Evolutionary conservation across 1,140 invertebrate genomes (phyloP).

Genomic region (Paraescarpia echinospica): DNA sequence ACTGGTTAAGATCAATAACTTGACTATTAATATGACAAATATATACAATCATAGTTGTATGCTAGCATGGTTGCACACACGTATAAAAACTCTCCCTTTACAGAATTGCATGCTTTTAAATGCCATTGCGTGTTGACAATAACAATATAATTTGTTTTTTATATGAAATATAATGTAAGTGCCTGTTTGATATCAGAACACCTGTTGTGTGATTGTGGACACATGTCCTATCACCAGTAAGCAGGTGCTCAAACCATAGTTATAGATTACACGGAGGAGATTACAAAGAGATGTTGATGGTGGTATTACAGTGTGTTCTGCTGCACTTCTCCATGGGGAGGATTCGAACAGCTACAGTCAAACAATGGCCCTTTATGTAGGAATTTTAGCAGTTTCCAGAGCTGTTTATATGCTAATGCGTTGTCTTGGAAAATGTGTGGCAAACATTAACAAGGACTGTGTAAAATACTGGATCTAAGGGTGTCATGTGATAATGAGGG

Average conservation of each 20-base stretch:
- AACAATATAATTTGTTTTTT: too few relatives aligned
- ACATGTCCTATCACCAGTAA: too few relatives aligned
- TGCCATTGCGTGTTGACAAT: too few relatives aligned
- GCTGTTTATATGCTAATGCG: neutral
- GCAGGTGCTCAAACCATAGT: neutral
- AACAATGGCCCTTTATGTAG: neutral
- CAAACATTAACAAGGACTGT: neutral
- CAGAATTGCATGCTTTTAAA: too few relatives aligned
- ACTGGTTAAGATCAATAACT: too few relatives aligned
- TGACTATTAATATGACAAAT: too few relatives aligned
- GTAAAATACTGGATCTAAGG: neutral
- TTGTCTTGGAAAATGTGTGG: neutral
- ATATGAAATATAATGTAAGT: too few relatives aligned
- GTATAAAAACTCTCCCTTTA: too few relatives aligned
- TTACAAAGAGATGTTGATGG: neutral
- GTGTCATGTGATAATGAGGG: neutral
- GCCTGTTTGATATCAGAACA: too few relatives aligned
- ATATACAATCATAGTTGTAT: too few relatives aligned
- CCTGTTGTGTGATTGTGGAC: too few relatives aligned
- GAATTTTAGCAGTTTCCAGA: neutral
- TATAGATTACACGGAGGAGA: neutral
- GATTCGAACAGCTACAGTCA: neutral
- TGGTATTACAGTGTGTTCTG: neutral
- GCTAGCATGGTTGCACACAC: too few relatives aligned
- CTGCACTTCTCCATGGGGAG: neutral